Percentiles rank a stretch among this genome's conserved stretches.
phyloP scores from a whole-genome alignment of 2,113 vertebrate genomes.

The Amblyopsis rosae region DNA sequence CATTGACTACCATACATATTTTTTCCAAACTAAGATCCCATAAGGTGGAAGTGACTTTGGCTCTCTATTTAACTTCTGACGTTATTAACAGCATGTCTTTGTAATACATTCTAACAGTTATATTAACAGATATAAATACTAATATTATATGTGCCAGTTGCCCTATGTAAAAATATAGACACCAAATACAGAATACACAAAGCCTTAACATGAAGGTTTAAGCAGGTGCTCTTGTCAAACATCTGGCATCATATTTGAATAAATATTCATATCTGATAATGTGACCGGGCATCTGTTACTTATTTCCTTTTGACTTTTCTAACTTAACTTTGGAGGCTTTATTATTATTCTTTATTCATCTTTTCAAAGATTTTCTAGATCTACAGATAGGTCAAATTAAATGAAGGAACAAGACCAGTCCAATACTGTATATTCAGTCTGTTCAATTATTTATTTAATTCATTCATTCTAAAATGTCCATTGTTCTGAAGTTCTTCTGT shows the following conservation, averaged over 20 bases:
- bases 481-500: too few relatives aligned
- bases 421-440: too few relatives aligned
- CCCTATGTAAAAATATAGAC: background rate
- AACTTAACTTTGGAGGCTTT: slow-evolving; percentile 8
- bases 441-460: too few relatives aligned
- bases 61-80: slow-evolving; percentile 3
- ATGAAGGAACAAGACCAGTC: background rate
- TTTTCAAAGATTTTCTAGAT: slow-evolving; percentile 26
- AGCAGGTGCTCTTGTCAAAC: slow-evolving; percentile 51
- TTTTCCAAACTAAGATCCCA: too few relatives aligned
- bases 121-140: too few relatives aligned
- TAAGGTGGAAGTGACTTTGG: too few relatives aligned
- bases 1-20: too few relatives aligned
- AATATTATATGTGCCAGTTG: background rate
- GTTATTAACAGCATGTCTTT: background rate
- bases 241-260: slow-evolving; percentile 60
- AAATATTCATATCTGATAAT: slow-evolving; percentile 56
- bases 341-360: slow-evolving; percentile 33
- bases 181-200: slow-evolving; percentile 10
- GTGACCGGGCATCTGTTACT: slow-evolving; percentile 52
- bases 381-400: background rate
- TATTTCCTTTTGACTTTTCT: slow-evolving; percentile 36
- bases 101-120: background rate
- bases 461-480: too few relatives aligned
- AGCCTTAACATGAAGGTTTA: slow-evolving; percentile 39